phyloP scores from a whole-genome alignment of 2,113 vertebrate species.

The Myiagra hebetior region DNA sequence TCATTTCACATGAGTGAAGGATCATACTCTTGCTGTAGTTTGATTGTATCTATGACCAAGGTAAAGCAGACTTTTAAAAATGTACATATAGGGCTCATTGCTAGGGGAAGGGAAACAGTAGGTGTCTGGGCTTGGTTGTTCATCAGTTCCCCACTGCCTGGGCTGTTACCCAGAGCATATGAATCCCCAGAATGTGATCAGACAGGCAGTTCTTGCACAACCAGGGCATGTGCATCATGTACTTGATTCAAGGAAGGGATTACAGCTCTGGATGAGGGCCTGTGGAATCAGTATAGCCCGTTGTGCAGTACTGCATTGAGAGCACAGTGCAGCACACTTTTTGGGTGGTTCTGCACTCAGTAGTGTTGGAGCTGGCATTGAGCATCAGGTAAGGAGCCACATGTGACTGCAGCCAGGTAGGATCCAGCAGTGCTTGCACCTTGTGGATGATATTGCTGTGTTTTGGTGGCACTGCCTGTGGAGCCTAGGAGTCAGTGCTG shows the following conservation, averaged over 20 bases:
- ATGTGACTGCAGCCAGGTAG: not conserved
- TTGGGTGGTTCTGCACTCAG: not conserved
- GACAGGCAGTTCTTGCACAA: not conserved
- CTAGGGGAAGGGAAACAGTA: not conserved
- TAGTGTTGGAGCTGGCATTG: not conserved
- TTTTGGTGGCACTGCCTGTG: not conserved
- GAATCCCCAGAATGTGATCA: rapidly evolving
- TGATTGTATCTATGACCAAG: rapidly evolving
- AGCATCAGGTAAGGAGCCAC: not conserved
- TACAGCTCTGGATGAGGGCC: not conserved
- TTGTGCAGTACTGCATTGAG: not conserved
- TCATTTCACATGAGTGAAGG: not conserved
- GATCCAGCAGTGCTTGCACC: not conserved
- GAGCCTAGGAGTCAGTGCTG: not conserved
- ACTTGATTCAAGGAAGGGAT: not conserved
- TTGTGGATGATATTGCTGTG: not conserved
- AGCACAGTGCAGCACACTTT: not conserved
- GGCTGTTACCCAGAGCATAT: not conserved
- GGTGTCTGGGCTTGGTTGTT: not conserved
- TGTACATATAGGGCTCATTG: not conserved
- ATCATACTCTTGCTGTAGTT: rapidly evolving
- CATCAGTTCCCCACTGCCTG: not conserved
- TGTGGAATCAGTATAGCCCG: not conserved
- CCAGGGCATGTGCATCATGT: rapidly evolving
- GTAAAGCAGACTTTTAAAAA: not conserved